Evolutionary conservation across 2,797 vertebrate genomes (phyloP).

Genomic region (Coregonus sp.): DNA sequence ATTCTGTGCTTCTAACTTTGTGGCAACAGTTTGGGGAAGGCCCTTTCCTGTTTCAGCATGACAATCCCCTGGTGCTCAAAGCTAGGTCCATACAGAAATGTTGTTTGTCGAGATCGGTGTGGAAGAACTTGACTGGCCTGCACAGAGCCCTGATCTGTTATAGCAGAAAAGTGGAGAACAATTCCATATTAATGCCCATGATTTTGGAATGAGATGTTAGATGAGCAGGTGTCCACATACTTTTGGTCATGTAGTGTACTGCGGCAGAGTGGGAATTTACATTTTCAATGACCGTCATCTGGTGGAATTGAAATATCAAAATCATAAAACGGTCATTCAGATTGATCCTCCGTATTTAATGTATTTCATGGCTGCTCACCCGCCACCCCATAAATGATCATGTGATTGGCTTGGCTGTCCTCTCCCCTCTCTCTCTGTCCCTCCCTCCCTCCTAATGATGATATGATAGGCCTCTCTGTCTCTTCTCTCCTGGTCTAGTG

Average conservation of each 20-base stretch:
- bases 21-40: too few relatives aligned
- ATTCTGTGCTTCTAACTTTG: too few relatives aligned
- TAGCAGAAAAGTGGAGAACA: too few relatives aligned
- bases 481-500: background rate
- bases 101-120: too few relatives aligned
- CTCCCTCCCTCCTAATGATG: background rate
- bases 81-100: too few relatives aligned
- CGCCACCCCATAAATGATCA: background rate
- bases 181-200: too few relatives aligned
- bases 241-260: background rate
- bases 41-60: too few relatives aligned
- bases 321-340: slow-evolving; percentile 40
- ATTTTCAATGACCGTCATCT: slow-evolving; percentile 45
- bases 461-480: background rate
- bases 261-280: background rate
- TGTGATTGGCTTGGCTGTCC: background rate
- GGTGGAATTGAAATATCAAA: slow-evolving; percentile 26
- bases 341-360: slow-evolving; percentile 47
- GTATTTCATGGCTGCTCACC: background rate
- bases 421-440: background rate
- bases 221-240: too few relatives aligned
- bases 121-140: too few relatives aligned
- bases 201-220: too few relatives aligned
- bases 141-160: too few relatives aligned
- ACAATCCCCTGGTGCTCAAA: too few relatives aligned